A percentile compares a stretch with the other conserved stretches of the same genome.
Conservation (phyloP, 2,888 invertebrate species). For the Drosophila falleni region DNA sequence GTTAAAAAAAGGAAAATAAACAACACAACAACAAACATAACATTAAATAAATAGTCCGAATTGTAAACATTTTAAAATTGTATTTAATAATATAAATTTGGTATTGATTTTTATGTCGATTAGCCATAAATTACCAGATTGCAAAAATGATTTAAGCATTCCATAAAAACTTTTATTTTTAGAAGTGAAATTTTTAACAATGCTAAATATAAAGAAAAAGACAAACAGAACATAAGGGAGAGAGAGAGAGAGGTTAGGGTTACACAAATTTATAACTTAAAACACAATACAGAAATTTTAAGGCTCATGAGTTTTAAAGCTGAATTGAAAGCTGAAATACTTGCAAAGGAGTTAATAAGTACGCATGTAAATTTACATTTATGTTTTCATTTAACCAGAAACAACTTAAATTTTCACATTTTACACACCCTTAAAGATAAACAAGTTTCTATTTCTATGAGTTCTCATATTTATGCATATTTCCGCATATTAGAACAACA, state of each 20-base stretch:
- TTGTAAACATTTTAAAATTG: not conserved
- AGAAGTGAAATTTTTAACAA: not conserved
- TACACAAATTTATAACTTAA: not conserved
- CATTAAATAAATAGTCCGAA: not conserved
- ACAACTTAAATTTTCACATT: not conserved
- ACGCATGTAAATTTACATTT: not conserved
- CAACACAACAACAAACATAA: too few species aligned
- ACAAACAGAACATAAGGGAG: not conserved
- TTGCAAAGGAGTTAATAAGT: not conserved
- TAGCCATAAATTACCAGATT: too few species aligned
- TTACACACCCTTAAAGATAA: not conserved
- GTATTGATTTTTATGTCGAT: too few species aligned
- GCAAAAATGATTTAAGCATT: too few species aligned
- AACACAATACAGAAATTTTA: not conserved
- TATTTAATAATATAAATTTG: too few species aligned
- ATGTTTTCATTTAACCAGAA: not conserved
- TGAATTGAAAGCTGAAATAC: not conserved
- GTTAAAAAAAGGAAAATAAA: too few species aligned
- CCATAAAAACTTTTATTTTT: too few species aligned
- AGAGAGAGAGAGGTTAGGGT: too few species aligned
- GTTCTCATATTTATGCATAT: not conserved
- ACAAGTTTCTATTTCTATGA: constrained; percentile 4
- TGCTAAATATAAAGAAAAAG: not conserved
- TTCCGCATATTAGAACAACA: not conserved
- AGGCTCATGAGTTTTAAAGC: not conserved